Evolutionary conservation across 1,140 invertebrate species (phyloP), one percentile per base, ranked within the genome.

Genomic region (Bombus pascuorum): DNA sequence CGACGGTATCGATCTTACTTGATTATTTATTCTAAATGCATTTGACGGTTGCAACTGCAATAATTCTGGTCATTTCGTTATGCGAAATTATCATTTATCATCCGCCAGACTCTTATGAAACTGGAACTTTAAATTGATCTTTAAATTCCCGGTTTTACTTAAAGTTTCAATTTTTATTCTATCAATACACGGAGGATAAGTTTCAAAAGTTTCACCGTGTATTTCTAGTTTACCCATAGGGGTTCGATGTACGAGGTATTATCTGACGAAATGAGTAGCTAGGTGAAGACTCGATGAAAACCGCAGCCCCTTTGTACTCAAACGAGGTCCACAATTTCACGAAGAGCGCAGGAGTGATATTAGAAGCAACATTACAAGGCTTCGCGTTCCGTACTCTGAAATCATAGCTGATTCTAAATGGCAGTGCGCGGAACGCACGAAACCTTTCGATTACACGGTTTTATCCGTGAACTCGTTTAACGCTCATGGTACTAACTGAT

Each of bases 391-490:
- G 74, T 57, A 66, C 39, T 42, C 10, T 22, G 57, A 73, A 80
- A 80, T 85, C 53, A 85, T 85, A 57, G 22, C 13, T 28, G 47
- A 28, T 71, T 34, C 13, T 76, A 83, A 42, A 34, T 65, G 62
- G 8, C 12, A 28, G 37, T 34, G 37, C 0, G 22, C 25, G n/a
- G 34, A 59, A 62, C 47, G 75, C 57, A 80, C 66, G 53, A 73
- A 72, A 80, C 82, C 47, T 83, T 37, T 57, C 82, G 82, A 83
- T 83, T 83, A 83, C 76, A 85, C 68, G 68, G 66, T 62, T 72
- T 85, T 72, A 85, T 53, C 76, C 68, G 73, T 80, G 76, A 84
- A 79, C 83, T 34, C 83, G 74, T 85, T 85, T 73, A 80, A 80
- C 66, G 57, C 57, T 71, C 70, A 59, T 70, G 53, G 39, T 73